Base-by-base conservation (phyloP, 2,113 vertebrate species). In the Cettia cetti region DNA sequence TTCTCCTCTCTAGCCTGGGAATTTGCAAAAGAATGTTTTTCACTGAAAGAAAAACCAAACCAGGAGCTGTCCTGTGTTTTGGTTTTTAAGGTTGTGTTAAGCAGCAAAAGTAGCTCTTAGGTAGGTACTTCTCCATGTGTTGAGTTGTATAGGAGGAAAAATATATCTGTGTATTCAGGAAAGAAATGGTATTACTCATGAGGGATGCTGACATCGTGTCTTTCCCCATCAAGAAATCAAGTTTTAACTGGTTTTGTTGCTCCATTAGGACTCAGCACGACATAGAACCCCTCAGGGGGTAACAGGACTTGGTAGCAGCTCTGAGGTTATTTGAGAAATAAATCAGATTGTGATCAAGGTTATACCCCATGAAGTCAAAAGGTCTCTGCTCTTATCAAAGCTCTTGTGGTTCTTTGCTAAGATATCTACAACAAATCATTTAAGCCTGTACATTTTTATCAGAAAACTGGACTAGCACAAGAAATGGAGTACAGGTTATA, bases 1-100 rank as follows among this genome's bases (percentile, higher is more conserved):
- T 96, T 96, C 96, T 91, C 30, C 54, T 90, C 83, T 97, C 39
- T 85, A 82, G 90, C 82, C 93, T 98, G 92, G 95, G 96, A 97
- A 96, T 97, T 97, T 94, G 89, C 72, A 95, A 57, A 82, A 49
- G 33, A 95, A 87, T 94, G 80, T 64, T 77, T 86, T 95, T 96
- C 95, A 92, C 81, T 84, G 57, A 86, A 89, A 45, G 31, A 27
- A 15, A 21, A 10, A 24, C 45, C 57, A 70, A 95, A 81, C 7
- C 61, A 44, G 68, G 76, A 89, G 68, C 56, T 83, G 39, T 40
- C 39, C 39, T 40, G 7, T 42, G 4, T 37, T 80, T 85, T 76
- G 49, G 13, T 57, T 84, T 91, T 81, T 85, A 87, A 96, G 64
- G 74, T 82, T 97, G 81, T 93, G 79, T 83, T 77, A 78, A 89